A percentile compares a stretch with the other conserved stretches of the same genome.
Conservation (phyloP, 1,140 invertebrate species). For the Potamilus streckersoni region DNA sequence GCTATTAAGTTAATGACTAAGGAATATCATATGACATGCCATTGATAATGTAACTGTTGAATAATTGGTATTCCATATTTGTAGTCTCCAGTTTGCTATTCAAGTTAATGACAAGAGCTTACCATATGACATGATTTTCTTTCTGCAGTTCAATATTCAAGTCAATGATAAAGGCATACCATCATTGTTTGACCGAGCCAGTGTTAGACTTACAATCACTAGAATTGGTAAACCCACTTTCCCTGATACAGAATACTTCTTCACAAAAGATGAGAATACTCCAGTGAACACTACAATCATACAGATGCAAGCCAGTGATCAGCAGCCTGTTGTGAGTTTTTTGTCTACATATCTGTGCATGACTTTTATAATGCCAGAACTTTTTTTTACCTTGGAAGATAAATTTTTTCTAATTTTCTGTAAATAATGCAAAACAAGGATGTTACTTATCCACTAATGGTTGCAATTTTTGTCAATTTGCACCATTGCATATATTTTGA, state of each 20-base stretch:
- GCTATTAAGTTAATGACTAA: slow-evolving; percentile 33
- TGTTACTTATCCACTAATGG: no score
- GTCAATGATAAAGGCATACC: slow-evolving; percentile 44
- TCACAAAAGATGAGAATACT: slow-evolving; percentile 20
- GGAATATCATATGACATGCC: slow-evolving; percentile 30
- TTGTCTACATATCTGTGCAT: no score
- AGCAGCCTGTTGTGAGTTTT: neutral
- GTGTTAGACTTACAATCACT: slow-evolving; percentile 33
- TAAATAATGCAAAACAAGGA: no score
- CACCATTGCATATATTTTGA: no score
- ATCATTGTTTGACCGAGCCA: slow-evolving; percentile 28
- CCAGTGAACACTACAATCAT: slow-evolving; percentile 16
- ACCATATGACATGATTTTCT: neutral
- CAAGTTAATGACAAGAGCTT: slow-evolving; percentile 1
- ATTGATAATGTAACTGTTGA: no score
- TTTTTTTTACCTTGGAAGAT: no score
- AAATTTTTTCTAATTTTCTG: no score
- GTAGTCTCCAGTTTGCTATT: slow-evolving; percentile 32
- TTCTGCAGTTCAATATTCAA: slow-evolving; percentile 32
- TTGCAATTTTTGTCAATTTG: no score
- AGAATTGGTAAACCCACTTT: slow-evolving; percentile 32
- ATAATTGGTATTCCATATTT: neutral
- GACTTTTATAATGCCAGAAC: no score
- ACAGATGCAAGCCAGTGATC: slow-evolving; percentile 31
- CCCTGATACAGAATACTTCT: slow-evolving; percentile 12